Base-by-base conservation (phyloP, 1,140 invertebrate genomes). In the Pseudomyrmex concolor region DNA sequence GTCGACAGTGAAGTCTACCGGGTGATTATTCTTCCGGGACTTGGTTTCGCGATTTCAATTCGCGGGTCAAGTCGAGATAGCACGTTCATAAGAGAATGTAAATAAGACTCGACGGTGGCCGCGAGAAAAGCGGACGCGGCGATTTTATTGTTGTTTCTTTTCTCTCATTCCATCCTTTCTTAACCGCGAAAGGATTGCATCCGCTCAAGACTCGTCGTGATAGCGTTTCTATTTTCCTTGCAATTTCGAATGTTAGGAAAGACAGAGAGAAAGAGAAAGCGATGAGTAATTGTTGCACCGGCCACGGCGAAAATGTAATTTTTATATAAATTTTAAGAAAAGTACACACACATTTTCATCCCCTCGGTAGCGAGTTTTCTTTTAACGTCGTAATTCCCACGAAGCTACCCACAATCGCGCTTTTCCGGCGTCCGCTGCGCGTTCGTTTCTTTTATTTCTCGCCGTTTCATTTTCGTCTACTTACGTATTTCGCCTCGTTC, bases 271-370 rank as follows among this genome's bases (percentile, higher is more conserved):
- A 22, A 68, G 66, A 68, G 22, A 68, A 54, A 9, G 84, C 51
- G 60, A 66, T 43, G 73, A 62, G 17, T 67, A 63, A 72, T 57
- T 71, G 86, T 74, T 63, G 74, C 76, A 57, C 67, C 68, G 17
- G 67, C 55, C 55, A 25, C 25, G 19, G 25, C 83, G 84, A 89
- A 92, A 92, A 91, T 91, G 90, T 92, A 92, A 92, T 92, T 92
- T 92, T 91, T 85, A 86, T 84, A 84, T 89, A 89, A 92, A 86
- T 91, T 92, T 92, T 89, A 76, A 86, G 88, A 90, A 87, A 78
- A 84, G 34, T 34, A 34, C 34, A 34, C 34, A 34, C 63, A 57
- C 67, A 19, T 51, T 66, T 77, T 77, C 51, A 45, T 54, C 68
- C 57, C 45, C 8, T 54, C n/a, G 5, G 1, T 8, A 9, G 62